Percentiles rank a stretch among this genome's conserved stretches.
These are phyloP conservation scores for Hypsopygia costalis DNA, from an alignment of 2,888 invertebrate species.

Conservation along the genomic window DNA sequence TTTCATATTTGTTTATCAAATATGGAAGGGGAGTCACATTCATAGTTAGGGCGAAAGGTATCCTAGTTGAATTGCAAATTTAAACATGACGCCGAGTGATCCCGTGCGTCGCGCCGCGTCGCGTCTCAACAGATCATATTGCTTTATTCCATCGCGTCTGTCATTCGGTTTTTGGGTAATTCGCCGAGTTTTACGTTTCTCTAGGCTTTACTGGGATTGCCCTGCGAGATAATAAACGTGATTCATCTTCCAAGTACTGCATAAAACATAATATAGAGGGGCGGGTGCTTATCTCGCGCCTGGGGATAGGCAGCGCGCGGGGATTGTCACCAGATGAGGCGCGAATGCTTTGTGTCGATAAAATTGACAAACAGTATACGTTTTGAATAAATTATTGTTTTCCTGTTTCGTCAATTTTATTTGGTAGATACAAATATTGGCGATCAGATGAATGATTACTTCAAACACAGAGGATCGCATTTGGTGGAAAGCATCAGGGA, in stretches of 20 bases:
- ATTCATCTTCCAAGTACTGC: constrained; percentile 1
- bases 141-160: neutral
- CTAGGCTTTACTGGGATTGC: neutral
- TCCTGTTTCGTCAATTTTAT: too few species aligned
- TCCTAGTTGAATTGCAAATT: constrained; percentile 57
- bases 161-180: constrained; percentile 5
- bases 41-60: constrained; percentile 35
- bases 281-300: neutral
- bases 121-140: neutral
- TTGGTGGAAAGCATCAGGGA: too few species aligned
- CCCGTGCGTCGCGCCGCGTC: constrained; percentile 7
- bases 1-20: constrained; percentile 42
- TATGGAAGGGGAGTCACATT: constrained; percentile 28
- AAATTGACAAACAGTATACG: too few species aligned
- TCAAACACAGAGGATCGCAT: too few species aligned
- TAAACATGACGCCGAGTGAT: constrained; percentile 43
- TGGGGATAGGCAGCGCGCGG: neutral
- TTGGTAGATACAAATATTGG: too few species aligned
- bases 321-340: neutral
- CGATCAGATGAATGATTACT: too few species aligned
- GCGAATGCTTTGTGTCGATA: neutral
- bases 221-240: neutral
- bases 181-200: neutral
- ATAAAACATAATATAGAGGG: constrained; percentile 4
- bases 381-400: too few species aligned